Conservation (phyloP, 1,140 invertebrate genomes). For the Lysiphlebus fabarum region DNA sequence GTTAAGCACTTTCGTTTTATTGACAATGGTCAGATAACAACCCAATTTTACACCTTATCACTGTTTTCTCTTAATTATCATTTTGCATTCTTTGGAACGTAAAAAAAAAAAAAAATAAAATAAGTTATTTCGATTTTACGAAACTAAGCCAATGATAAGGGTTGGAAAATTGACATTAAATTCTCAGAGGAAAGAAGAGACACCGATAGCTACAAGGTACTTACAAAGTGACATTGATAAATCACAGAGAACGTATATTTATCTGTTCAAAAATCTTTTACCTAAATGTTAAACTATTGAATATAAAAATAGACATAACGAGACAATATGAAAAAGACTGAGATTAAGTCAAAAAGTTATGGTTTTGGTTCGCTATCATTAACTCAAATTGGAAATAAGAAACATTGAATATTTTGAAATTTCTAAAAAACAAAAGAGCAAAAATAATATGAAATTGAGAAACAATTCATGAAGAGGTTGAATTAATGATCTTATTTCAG, state of each 20-base stretch:
- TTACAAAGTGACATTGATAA: conserved; percentile 34
- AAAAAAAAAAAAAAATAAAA: too few relatives aligned
- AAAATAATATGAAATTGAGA: not conserved
- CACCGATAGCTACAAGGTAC: conserved; percentile 5
- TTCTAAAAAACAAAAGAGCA: conserved; percentile 3
- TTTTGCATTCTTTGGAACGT: too few relatives aligned
- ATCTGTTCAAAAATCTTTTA: too few relatives aligned
- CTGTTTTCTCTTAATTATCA: too few relatives aligned
- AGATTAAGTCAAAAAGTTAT: conserved; percentile 10
- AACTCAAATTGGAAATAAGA: conserved; percentile 35
- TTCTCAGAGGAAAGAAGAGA: conserved; percentile 17
- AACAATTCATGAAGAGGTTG: conserved; percentile 12
- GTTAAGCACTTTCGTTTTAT: too few relatives aligned
- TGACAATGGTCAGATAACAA: not conserved
- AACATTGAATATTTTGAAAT: conserved; percentile 24
- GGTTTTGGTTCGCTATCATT: conserved; percentile 24
- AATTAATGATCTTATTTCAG: conserved; percentile 33
- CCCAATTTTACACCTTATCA: too few relatives aligned
- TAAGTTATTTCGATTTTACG: not conserved
- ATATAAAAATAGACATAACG: conserved; percentile 10
- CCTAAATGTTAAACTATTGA: too few relatives aligned
- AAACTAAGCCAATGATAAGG: not conserved
- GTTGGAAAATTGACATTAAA: conserved; percentile 22
- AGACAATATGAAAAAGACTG: not conserved
- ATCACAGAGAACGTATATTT: conserved; percentile 35